Conservation (phyloP, 2,888 invertebrate genomes). For the Noctua fimbriata region DNA sequence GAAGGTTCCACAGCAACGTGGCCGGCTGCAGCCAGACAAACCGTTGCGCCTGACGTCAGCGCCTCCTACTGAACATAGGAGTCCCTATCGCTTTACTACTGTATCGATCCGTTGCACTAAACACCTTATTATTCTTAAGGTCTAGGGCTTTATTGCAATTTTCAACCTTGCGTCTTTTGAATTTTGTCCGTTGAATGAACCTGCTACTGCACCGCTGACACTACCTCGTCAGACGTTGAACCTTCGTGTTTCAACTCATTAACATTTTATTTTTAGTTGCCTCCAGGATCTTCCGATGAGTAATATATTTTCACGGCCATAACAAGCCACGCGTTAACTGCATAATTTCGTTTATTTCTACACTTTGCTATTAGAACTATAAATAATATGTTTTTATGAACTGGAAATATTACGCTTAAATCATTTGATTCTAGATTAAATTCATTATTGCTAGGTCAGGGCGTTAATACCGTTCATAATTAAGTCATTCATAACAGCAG, state of each 20-base stretch:
- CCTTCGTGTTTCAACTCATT: conserved; percentile 50
- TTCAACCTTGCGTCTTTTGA: conserved; percentile 53
- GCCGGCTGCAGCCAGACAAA: conserved; percentile 82
- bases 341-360: conserved; percentile 47
- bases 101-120: conserved; percentile 87
- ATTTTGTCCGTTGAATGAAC: conserved; percentile 56
- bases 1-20: conserved; percentile 87
- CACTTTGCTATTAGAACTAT: conserved; percentile 20
- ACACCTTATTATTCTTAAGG: conserved; percentile 72
- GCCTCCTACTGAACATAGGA: conserved; percentile 84
- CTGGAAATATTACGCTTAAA: conserved; percentile 16
- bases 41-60: conserved; percentile 84
- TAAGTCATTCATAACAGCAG: conserved; percentile 77
- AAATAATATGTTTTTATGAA: neutral
- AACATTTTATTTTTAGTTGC: conserved; percentile 58
- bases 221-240: conserved; percentile 47
- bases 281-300: conserved; percentile 61
- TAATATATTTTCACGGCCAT: conserved; percentile 58
- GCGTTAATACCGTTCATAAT: conserved; percentile 64
- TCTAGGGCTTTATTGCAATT: conserved; percentile 62
- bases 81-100: conserved; percentile 81
- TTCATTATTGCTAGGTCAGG: conserved; percentile 47
- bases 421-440: conserved; percentile 32
- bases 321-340: conserved; percentile 51
- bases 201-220: conserved; percentile 45